Evolutionary conservation across 2,888 invertebrate species (phyloP), one percentile per base, ranked within the genome.

Genomic region (Synanthedon vespiformis): DNA sequence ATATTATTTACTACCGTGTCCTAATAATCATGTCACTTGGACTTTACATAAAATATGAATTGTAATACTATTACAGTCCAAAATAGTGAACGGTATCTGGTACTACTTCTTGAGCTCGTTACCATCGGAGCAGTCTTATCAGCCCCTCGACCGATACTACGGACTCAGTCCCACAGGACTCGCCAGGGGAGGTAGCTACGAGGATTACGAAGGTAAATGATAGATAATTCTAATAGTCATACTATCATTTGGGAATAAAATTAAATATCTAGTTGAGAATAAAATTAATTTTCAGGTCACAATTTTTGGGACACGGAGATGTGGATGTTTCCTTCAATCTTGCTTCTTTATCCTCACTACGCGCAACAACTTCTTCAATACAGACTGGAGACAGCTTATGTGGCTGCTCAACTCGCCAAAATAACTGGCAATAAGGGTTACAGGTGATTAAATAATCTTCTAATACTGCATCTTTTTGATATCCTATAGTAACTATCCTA

Each of bases 251-350:
- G n/a, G n/a, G n/a, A n/a, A n/a, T n/a, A n/a, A n/a, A n/a, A n/a
- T n/a, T n/a, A n/a, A n/a, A n/a, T n/a, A n/a, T n/a, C n/a, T n/a
- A 47, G 16, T 47, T 14, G 34, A 8, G 34, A 34, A 2, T 34
- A 34, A 34, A 34, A 34, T 34, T 34, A 34, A 34, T 34, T 34
- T 48, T 55, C 79, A 83, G 91, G 91, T 12, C 91, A 91, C 62
- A 90, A 88, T 59, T 90, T 90, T 65, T 90, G 90, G 90, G 91
- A 91, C 58, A 90, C 90, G 0, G 91, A 91, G 68, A 89, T 89
- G 49, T 91, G 90, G 90, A 90, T 91, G 88, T 83, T 89, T 51
- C 90, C 90, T 0, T 72, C 82, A 0, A 88, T 89, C 4, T 70
- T 89, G 10, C 71, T 90, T 27, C 65, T 90, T 5, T 82, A 89